A percentile compares a stretch with the other conserved stretches of the same genome.
These are phyloP conservation scores for Malthinus seriepunctatus DNA, from an alignment of 2,888 invertebrate species.

Conservation along the genomic window DNA sequence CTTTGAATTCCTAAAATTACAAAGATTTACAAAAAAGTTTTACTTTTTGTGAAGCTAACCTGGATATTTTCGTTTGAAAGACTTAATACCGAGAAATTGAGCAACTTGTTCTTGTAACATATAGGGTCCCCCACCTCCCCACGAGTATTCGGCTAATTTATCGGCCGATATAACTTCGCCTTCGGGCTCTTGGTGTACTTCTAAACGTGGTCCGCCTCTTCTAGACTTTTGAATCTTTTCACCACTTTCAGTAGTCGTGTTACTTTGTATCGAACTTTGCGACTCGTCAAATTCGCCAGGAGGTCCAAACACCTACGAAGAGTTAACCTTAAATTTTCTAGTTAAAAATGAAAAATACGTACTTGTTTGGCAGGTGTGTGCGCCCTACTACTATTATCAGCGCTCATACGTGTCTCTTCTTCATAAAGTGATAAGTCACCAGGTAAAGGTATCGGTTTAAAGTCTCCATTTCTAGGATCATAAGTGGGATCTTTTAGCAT, in stretches of 20 bases:
- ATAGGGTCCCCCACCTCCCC: conserved; percentile 81
- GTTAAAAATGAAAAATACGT: not conserved
- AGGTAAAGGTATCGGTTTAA: conserved; percentile 23
- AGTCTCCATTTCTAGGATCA: conserved; percentile 20
- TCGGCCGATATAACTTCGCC: conserved; percentile 67
- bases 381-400: conserved; percentile 56
- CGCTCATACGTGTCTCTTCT: conserved; percentile 78
- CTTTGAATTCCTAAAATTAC: conserved; percentile 53
- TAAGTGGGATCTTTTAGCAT: conserved; percentile 13
- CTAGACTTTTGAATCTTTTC: conserved; percentile 46
- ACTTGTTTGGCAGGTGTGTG: conserved; percentile 55
- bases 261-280: conserved; percentile 81
- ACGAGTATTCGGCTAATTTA: conserved; percentile 91
- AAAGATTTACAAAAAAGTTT: conserved; percentile 3
- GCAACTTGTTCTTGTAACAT: conserved; percentile 97
- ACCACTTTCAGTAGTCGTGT: conserved; percentile 69
- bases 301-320: conserved; percentile 28
- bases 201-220: conserved; percentile 40
- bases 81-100: conserved; percentile 91
- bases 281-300: conserved; percentile 66
- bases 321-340: not conserved
- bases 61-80: conserved; percentile 96
- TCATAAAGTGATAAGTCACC: conserved; percentile 60
- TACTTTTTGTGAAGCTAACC: conserved; percentile 62
- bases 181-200: conserved; percentile 49